Evolutionary conservation across 2,888 invertebrate species (phyloP).

Genomic region (Latrodectus elegans): DNA sequence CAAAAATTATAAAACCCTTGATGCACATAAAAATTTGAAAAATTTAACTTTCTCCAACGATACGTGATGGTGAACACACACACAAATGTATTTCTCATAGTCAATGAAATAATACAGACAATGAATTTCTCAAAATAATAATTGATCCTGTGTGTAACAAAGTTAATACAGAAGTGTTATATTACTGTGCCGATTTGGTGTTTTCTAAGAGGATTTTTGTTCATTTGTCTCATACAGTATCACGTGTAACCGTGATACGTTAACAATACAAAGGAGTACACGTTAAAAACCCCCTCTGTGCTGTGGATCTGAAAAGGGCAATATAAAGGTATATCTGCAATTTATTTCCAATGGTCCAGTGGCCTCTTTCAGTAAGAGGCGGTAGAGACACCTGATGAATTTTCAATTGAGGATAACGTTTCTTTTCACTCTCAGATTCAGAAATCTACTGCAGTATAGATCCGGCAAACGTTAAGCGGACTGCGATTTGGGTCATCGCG

Average conservation of each 20-base stretch:
- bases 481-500: constrained; percentile 11
- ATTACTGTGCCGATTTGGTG: neutral
- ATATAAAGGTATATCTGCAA: neutral
- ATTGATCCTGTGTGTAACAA: too few relatives aligned
- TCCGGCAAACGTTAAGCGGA: constrained; percentile 18
- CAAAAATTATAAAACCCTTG: too few relatives aligned
- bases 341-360: constrained; percentile 21
- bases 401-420: constrained; percentile 13
- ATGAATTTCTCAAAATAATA: too few relatives aligned
- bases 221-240: neutral
- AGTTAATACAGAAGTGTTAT: neutral
- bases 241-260: neutral
- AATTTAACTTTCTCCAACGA: too few relatives aligned
- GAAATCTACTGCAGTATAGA: neutral
- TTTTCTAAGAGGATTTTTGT: neutral
- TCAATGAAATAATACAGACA: too few relatives aligned
- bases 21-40: too few relatives aligned
- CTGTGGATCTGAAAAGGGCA: neutral
- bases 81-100: too few relatives aligned
- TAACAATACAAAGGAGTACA: neutral
- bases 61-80: too few relatives aligned
- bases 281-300: neutral
- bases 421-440: neutral
- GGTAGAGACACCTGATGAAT: neutral
- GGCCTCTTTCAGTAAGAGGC: constrained; percentile 21